These are phyloP conservation scores for Lasioglossum malachurum DNA, from an alignment of 2,888 invertebrate genomes.

Conservation along the genomic window DNA sequence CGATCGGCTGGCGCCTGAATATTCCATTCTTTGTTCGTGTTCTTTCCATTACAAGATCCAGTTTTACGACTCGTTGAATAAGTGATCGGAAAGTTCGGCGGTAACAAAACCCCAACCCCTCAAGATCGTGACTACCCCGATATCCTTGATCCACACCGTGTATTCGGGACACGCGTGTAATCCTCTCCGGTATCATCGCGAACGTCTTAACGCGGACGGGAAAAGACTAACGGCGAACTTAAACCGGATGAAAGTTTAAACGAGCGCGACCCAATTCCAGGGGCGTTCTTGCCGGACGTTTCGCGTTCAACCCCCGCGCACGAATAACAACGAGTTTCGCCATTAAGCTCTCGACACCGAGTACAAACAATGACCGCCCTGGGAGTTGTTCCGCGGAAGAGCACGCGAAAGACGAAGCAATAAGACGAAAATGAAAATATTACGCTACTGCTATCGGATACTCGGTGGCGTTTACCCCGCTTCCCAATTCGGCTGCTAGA, in stretches of 20 bases:
- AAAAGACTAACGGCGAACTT: constrained; percentile 65
- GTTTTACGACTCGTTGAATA: background rate
- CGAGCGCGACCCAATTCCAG: constrained; percentile 64
- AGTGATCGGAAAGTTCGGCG: constrained; percentile 10
- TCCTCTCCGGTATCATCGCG: constrained; percentile 15
- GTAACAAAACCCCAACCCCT: background rate
- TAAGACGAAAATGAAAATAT: constrained; percentile 20
- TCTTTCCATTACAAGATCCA: constrained; percentile 3
- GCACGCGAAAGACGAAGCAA: constrained; percentile 26
- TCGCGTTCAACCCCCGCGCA: constrained; percentile 42
- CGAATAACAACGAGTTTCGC: constrained; percentile 67
- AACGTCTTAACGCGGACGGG: constrained; percentile 52
- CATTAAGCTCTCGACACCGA: constrained; percentile 62
- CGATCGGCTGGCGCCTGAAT: background rate
- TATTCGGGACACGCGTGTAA: constrained; percentile 38
- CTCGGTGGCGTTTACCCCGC: background rate
- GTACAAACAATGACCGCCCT: constrained; percentile 55
- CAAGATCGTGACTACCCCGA: background rate
- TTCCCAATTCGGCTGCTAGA: background rate
- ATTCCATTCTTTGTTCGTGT: background rate
- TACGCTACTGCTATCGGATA: background rate
- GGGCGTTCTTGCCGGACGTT: constrained; percentile 45
- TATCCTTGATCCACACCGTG: constrained; percentile 5
- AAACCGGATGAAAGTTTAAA: constrained; percentile 60
- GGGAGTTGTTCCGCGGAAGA: constrained; percentile 47